phyloP scores from a whole-genome alignment of 2,888 invertebrate species.

The Tetragnatha montana region DNA sequence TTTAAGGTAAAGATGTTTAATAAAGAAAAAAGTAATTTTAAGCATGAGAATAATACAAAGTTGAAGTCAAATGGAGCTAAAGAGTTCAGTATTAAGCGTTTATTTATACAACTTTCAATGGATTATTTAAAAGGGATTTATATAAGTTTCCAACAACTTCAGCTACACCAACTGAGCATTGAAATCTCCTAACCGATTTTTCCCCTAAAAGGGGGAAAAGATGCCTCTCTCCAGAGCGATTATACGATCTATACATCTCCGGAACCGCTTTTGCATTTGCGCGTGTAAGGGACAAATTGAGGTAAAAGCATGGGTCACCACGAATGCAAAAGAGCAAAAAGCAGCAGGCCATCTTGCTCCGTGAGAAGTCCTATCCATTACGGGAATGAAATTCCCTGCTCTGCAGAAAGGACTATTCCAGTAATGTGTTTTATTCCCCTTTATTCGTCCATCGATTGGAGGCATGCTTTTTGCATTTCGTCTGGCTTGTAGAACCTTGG shows the following conservation, averaged over 20 bases:
- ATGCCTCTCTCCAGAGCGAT: not conserved
- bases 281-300: not conserved
- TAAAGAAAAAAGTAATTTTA: too few relatives aligned
- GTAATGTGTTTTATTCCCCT: slow-evolving; percentile 59
- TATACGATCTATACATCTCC: not conserved
- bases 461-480: slow-evolving; percentile 58
- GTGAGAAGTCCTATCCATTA: slow-evolving; percentile 50
- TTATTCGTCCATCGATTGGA: slow-evolving; percentile 39
- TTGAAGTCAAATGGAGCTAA: too few relatives aligned
- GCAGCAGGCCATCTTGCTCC: not conserved
- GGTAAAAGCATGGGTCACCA: not conserved
- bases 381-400: slow-evolving; percentile 49
- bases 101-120: too few relatives aligned
- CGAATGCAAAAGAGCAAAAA: slow-evolving; percentile 1
- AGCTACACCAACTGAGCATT: too few relatives aligned
- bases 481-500: not conserved
- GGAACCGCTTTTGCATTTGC: not conserved
- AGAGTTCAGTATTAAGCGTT: too few relatives aligned
- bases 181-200: too few relatives aligned
- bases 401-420: slow-evolving; percentile 36
- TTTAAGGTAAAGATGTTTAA: too few relatives aligned
- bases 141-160: too few relatives aligned
- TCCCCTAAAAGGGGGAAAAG: too few relatives aligned
- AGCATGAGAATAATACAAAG: too few relatives aligned
- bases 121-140: too few relatives aligned